A percentile compares a stretch with the other conserved stretches of the same genome.
Conservation (phyloP, 2,113 vertebrate genomes). For the Macaca nemestrina region DNA sequence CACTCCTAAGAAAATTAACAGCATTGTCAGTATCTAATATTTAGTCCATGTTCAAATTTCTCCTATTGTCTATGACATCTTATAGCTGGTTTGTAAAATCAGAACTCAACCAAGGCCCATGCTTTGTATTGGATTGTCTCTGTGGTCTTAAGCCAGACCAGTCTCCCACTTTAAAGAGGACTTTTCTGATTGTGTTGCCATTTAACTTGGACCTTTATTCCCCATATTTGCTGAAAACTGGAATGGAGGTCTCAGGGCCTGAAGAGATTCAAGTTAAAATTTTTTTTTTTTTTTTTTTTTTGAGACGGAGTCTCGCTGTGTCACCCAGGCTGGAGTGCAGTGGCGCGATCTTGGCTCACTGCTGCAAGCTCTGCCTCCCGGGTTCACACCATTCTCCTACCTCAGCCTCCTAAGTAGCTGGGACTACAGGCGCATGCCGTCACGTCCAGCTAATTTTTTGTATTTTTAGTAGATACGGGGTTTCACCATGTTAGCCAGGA, state of each 20-base stretch:
- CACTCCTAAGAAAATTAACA: neutral
- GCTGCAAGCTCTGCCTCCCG: too few species aligned
- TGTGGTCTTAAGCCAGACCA: neutral
- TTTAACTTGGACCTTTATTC: neutral
- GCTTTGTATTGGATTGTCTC: neutral
- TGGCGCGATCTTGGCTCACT: too few species aligned
- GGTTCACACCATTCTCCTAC: too few species aligned
- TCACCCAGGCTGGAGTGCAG: too few species aligned
- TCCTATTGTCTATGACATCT: neutral
- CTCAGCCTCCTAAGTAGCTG: too few species aligned
- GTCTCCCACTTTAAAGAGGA: neutral
- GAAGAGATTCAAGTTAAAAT: neutral
- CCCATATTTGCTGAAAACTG: neutral
- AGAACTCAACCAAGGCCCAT: neutral
- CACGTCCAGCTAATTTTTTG: too few species aligned
- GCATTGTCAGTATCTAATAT: neutral
- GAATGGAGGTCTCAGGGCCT: neutral
- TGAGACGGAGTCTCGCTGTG: too few species aligned
- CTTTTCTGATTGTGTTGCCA: neutral
- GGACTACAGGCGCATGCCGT: too few species aligned
- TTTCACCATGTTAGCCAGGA: too few species aligned
- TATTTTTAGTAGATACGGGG: too few species aligned
- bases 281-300: too few species aligned
- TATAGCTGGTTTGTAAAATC: neutral
- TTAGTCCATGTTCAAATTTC: neutral